Conservation (phyloP, 2,113 vertebrate species). For the Xenopus tropicalis region DNA sequence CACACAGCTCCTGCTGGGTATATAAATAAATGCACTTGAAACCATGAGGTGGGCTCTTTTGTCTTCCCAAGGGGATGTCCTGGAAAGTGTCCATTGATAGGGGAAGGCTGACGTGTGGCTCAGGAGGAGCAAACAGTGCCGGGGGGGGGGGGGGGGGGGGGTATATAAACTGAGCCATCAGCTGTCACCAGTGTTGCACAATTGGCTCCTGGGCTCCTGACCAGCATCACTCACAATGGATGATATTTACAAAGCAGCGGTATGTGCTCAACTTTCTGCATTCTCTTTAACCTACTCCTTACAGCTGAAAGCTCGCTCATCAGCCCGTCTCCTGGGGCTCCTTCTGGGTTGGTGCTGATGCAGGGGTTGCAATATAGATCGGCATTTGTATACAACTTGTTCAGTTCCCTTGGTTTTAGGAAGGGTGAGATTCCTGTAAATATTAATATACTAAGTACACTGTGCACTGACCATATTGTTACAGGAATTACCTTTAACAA, state of each 20-base stretch:
- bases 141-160: constrained; percentile 1
- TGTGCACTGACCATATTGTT: no score
- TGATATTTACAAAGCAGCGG: constrained; percentile 82
- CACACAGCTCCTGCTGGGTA: neutral
- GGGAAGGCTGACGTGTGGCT: constrained; percentile 5
- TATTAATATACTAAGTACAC: no score
- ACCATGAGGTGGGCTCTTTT: constrained; percentile 10
- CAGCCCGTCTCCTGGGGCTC: no score
- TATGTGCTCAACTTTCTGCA: constrained; percentile 53
- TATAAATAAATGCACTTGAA: constrained; percentile 37
- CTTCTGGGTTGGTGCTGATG: no score
- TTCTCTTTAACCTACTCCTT: no score
- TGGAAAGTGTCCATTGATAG: constrained; percentile 30
- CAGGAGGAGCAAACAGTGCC: constrained; percentile 21
- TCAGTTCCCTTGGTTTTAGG: no score
- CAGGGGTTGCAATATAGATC: no score
- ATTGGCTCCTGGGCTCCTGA: constrained; percentile 14
- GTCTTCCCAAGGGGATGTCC: constrained; percentile 24
- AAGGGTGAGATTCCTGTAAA: no score
- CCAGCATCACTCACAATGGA: constrained; percentile 62
- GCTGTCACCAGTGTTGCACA: constrained; percentile 3
- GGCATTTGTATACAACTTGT: no score
- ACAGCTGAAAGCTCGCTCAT: no score
- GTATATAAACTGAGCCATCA: constrained; percentile 25
- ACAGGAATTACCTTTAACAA: no score